Evolutionary conservation across 2,797 vertebrate species (phyloP).

Genomic region (Prunella strophiata): DNA sequence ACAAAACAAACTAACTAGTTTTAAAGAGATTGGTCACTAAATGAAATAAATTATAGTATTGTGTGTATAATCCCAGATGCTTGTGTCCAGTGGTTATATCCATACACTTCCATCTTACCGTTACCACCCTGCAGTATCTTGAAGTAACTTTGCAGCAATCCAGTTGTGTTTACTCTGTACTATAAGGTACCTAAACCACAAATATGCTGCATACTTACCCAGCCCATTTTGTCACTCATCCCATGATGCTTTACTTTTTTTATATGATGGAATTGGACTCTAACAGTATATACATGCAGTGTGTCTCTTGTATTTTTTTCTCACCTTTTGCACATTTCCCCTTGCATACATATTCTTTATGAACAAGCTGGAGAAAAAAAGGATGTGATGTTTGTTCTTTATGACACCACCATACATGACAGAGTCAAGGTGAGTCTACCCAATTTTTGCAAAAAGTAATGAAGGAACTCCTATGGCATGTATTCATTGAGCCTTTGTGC

Average conservation of each 20-base stretch:
- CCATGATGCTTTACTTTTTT: neutral
- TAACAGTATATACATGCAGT: neutral
- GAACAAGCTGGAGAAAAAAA: neutral
- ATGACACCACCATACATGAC: neutral
- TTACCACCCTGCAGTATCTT: neutral
- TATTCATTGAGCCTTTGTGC: neutral
- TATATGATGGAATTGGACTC: neutral
- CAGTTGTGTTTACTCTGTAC: neutral
- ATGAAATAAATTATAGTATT: neutral
- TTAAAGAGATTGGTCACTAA: neutral
- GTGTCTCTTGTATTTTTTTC: neutral
- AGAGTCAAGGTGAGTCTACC: neutral
- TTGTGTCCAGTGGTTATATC: accelerated
- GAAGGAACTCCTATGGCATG: neutral
- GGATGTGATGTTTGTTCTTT: neutral
- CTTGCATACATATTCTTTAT: neutral
- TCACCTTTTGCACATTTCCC: neutral
- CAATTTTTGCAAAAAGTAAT: neutral
- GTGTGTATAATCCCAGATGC: neutral
- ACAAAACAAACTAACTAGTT: neutral
- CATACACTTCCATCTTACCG: neutral
- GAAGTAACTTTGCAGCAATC: neutral
- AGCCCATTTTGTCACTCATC: neutral
- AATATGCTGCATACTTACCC: neutral
- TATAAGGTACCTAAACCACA: accelerated